Base-by-base conservation (phyloP, 2,797 vertebrate genomes). In the Threskiornis aethiopicus region DNA sequence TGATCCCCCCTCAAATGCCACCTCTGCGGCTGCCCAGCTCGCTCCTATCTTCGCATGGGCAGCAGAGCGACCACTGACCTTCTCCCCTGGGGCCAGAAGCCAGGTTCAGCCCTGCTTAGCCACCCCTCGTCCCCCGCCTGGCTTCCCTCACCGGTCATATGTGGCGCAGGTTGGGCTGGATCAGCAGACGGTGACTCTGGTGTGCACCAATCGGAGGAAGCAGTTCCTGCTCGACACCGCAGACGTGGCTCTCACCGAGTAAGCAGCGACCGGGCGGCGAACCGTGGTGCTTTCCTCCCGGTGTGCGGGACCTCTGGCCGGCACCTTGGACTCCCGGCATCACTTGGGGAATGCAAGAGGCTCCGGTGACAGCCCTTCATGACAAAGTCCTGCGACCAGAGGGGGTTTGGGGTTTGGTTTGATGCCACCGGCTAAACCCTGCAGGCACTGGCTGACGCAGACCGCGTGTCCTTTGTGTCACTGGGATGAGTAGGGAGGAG, bases 211-310 rank as follows among this genome's bases (percentile, higher is more conserved):
- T 96, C 98, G 99, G 96, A 98, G 99, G 97, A 98, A 99, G 90
- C 99, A 99, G 96, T 99, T 99, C 98, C 98, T 99, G 89, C 97
- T 99, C 75, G 99, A 99, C 97, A 99, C 99, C 0, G 99, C 99
- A 0, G 99, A 99, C 16, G 59, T 97, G 61, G 98, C 99, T 18
- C 98, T 99, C 92, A 99, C 99, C 0, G 96, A 98, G 99, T 99
- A 97, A 99, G 99, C 97, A 37, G 71, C 64, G 25, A 14, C 1
- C 2, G 1, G 54, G 44, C 0, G 5, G 11, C 0, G 3, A 51
- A 24, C 41, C 0, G 4, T 14, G 39, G n/a, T 1, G 1, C 35
- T 16, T 52, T 41, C 26, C 28, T 11, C 8, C 37, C 1, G 4
- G 31, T 31, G 52, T 19, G 8, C 0, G 1, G 57, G 26, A 41